Evolutionary conservation across 2,797 vertebrate species (phyloP).

Genomic region (Avahi laniger): DNA sequence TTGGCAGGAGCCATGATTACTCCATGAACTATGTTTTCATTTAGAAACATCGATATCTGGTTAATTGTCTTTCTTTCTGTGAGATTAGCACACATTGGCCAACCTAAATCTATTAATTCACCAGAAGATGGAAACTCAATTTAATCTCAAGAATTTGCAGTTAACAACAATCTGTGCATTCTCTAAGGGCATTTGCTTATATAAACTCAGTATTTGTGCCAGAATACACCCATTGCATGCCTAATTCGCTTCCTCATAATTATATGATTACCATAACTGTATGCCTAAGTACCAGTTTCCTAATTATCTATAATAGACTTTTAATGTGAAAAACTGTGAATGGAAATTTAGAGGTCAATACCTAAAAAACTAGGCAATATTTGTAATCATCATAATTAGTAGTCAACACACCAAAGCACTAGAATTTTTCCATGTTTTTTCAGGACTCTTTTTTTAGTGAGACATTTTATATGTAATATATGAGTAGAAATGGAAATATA

Average conservation of each 20-base stretch:
- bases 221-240: background rate
- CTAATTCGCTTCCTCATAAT: constrained; percentile 13
- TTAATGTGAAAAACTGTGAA: constrained; percentile 21
- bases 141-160: background rate
- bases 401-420: background rate
- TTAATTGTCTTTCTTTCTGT: background rate
- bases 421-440: background rate
- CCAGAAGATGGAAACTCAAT: background rate
- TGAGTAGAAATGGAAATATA: background rate
- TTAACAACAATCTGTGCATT: background rate
- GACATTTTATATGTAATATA: background rate
- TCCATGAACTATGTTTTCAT: background rate
- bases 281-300: constrained; percentile 14
- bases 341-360: constrained; percentile 3
- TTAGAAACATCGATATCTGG: background rate
- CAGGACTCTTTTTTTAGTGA: background rate
- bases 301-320: constrained; percentile 5
- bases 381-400: background rate
- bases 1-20: background rate
- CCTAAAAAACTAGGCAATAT: background rate
- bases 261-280: constrained; percentile 1
- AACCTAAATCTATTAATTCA: background rate
- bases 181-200: background rate
- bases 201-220: constrained; percentile 14
- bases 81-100: background rate